These are phyloP conservation scores for Gasterosteus nipponicus DNA, from an alignment of 2,113 vertebrate genomes.

Conservation along the genomic window DNA sequence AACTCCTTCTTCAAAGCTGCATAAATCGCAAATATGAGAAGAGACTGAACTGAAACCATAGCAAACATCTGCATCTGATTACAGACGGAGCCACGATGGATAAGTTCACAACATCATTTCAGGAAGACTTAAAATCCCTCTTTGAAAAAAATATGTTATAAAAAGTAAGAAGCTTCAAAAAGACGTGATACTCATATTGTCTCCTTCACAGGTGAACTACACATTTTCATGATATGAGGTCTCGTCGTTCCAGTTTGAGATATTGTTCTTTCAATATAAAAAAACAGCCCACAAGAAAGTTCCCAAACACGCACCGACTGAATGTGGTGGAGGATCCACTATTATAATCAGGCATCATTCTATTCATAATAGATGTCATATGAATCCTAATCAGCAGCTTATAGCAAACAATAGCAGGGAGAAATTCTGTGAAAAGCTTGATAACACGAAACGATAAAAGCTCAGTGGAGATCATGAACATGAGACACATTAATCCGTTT, in stretches of 20 bases:
- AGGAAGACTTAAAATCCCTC: conserved; percentile 20
- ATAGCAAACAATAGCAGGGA: conserved; percentile 1
- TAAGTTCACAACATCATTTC: conserved; percentile 42
- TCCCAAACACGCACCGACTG: neutral
- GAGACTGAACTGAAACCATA: conserved; percentile 12
- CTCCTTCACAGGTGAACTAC: neutral
- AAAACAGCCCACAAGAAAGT: conserved; percentile 3
- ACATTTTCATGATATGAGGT: conserved; percentile 5
- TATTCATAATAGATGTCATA: conserved; percentile 10
- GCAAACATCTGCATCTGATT: conserved; percentile 48
- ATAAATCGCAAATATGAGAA: conserved; percentile 42
- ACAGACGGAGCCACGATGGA: conserved; percentile 25
- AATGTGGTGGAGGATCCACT: neutral
- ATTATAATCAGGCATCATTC: neutral
- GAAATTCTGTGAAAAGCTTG: conserved; percentile 13
- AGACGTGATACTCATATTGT: neutral
- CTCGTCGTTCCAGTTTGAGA: conserved; percentile 3
- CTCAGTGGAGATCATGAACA: neutral
- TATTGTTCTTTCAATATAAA: conserved; percentile 6
- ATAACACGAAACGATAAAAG: conserved; percentile 32
- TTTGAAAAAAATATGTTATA: conserved; percentile 28
- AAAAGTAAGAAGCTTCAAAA: conserved; percentile 12
- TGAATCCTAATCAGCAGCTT: conserved; percentile 38
- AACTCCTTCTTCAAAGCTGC: conserved; percentile 24
- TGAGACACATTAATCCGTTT: conserved; percentile 36